Evolutionary conservation across 2,113 vertebrate species (phyloP), one percentile per base, ranked within the genome.

Genomic region (Bucco capensis): DNA sequence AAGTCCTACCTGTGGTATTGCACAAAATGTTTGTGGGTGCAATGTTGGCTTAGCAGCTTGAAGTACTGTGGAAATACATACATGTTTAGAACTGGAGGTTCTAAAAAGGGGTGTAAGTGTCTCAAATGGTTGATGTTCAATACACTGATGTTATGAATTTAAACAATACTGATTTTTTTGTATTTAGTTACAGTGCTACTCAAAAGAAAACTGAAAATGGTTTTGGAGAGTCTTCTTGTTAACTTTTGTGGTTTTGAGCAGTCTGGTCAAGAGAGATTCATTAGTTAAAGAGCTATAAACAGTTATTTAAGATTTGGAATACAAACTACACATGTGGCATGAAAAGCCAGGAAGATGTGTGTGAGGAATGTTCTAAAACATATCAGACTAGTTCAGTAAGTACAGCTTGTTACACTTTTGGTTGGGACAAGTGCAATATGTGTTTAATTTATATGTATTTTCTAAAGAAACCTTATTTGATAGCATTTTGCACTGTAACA

Each of bases 351-450:
- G 24, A 86, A 19, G 28, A 24, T 19, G n/a, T 77, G 27, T 86
- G 49, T 60, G 44, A 93, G 31, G 21, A 42, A 16, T 53, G 44
- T 64, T 80, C 50, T 56, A 69, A 83, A 79, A 86, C 2, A 6
- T 76, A 85, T 64, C 83, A 64, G n/a, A 86, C 22, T 51, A 78
- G 22, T 60, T 91, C 70, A 88, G 37, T 60, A 76, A 76, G 31
- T 79, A 67, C 28, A 81, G 58, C 62, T 78, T 89, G 82, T 91
- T 93, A 94, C 51, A 33, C 66, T 95, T 93, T 84, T 69, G 37
- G 60, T 91, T 93, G 96, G 96, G 96, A 92, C 90, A 95, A 94
- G 96, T 97, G 97, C 96, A 97, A 97, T 97, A 94, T 84, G 93
- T 94, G 88, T 90, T 91, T 94, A 91, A 91, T 91, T 92, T 96